Evolutionary conservation across 1,140 invertebrate genomes (phyloP).

Genomic region (Hirudo medicinalis): DNA sequence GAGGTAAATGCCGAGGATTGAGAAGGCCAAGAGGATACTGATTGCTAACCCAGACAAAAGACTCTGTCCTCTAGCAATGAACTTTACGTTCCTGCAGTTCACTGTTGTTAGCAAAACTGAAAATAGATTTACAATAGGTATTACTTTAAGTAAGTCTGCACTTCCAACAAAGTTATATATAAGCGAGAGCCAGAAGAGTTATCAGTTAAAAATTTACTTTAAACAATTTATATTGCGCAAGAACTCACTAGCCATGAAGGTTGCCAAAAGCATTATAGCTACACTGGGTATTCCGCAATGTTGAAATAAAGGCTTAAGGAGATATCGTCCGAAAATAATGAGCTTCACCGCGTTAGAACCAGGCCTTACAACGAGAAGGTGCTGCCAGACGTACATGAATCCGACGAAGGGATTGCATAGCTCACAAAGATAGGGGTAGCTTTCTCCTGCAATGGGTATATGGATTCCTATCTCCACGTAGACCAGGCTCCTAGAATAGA

Average conservation of each 20-base stretch:
- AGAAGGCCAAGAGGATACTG: not conserved
- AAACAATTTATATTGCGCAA: too few species aligned
- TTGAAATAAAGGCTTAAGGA: constrained; percentile 35
- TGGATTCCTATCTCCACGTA: constrained; percentile 26
- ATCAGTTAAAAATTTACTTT: too few species aligned
- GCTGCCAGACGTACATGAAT: constrained; percentile 23
- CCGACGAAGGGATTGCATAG: constrained; percentile 19
- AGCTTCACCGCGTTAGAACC: constrained; percentile 42
- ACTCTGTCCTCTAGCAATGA: constrained; percentile 13
- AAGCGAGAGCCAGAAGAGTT: not conserved
- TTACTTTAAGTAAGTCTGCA: not conserved
- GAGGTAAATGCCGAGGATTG: not conserved
- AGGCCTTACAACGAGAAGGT: constrained; percentile 56
- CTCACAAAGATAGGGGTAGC: constrained; percentile 25
- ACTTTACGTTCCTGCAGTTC: constrained; percentile 17
- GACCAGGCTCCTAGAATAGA: constrained; percentile 48
- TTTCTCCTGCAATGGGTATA: constrained; percentile 23
- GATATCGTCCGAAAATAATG: constrained; percentile 38
- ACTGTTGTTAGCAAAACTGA: not conserved
- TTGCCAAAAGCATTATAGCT: constrained; percentile 9
- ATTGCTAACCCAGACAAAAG: constrained; percentile 4
- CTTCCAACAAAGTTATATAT: not conserved
- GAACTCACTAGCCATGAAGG: constrained; percentile 11
- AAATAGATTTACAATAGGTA: not conserved
- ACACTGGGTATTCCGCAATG: constrained; percentile 27